phyloP scores from a whole-genome alignment of 2,113 vertebrate genomes.

The Guaruba guarouba region DNA sequence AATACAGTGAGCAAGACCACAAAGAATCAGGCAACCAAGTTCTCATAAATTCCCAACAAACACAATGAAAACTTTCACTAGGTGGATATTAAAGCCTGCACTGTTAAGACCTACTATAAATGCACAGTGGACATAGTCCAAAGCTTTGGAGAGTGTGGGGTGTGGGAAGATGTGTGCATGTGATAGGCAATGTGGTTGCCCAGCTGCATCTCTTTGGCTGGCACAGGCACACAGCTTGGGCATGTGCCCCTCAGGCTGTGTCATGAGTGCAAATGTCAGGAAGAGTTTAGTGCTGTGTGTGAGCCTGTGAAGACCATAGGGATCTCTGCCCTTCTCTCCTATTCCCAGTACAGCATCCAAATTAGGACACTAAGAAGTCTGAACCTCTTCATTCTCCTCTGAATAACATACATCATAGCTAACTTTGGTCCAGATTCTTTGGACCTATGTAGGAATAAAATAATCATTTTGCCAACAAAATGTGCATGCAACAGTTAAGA shows the following conservation, averaged over 20 bases:
- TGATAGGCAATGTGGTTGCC: background rate
- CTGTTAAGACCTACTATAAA: background rate
- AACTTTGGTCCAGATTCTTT: background rate
- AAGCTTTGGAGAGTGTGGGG: background rate
- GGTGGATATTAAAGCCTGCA: background rate
- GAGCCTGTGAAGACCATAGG: background rate
- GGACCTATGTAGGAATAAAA: background rate
- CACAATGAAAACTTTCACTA: background rate
- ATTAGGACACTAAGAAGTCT: background rate
- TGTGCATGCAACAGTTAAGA: background rate
- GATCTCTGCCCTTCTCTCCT: background rate
- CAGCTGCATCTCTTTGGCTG: background rate
- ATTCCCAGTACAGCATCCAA: background rate
- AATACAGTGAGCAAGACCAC: background rate
- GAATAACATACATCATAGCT: background rate
- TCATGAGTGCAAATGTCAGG: background rate
- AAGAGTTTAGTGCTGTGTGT: background rate
- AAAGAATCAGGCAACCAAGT: background rate
- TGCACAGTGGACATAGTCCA: background rate
- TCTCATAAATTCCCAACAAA: background rate
- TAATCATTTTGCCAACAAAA: background rate
- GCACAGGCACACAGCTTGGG: background rate
- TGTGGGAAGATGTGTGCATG: background rate
- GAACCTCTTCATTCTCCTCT: background rate
- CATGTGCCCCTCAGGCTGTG: background rate